Percentiles rank a stretch among this genome's conserved stretches.
These are phyloP conservation scores for Syritta pipiens DNA, from an alignment of 2,888 invertebrate species.

Conservation along the genomic window DNA sequence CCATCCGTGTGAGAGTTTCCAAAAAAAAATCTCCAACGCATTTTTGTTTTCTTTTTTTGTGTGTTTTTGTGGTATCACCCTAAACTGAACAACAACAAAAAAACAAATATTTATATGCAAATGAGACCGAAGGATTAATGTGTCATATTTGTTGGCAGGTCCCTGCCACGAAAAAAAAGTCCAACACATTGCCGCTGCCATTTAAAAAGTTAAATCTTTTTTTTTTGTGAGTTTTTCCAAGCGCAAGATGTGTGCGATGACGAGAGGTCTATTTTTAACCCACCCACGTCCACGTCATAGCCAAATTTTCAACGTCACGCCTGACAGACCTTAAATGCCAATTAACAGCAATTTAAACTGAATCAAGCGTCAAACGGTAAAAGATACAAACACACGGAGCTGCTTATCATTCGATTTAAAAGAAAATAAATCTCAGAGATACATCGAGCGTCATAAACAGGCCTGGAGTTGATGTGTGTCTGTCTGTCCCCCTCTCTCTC, in stretches of 20 bases:
- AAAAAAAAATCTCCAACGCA: slow-evolving; percentile 23
- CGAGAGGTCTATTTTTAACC: no score
- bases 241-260: no score
- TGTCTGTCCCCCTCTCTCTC: no score
- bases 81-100: slow-evolving; percentile 12
- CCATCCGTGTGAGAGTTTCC: no score
- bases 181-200: no score
- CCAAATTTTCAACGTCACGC: no score
- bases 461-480: no score
- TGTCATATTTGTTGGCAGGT: slow-evolving; percentile 50
- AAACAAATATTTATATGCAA: slow-evolving; percentile 18
- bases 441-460: slow-evolving; percentile 8
- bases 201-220: no score
- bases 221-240: no score
- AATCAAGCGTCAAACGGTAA: slow-evolving; percentile 25
- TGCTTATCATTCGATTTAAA: slow-evolving; percentile 23
- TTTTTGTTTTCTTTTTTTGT: no score
- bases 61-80: not conserved
- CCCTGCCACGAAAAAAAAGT: slow-evolving; percentile 11
- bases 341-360: slow-evolving; percentile 46
- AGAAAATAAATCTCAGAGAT: slow-evolving; percentile 38
- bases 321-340: slow-evolving; percentile 1
- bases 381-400: not conserved
- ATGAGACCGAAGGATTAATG: slow-evolving; percentile 50
- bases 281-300: no score